Percentiles rank a stretch among this genome's conserved stretches.
These are phyloP conservation scores for Arvicanthis niloticus DNA, from an alignment of 2,113 vertebrate genomes.

Conservation along the genomic window DNA sequence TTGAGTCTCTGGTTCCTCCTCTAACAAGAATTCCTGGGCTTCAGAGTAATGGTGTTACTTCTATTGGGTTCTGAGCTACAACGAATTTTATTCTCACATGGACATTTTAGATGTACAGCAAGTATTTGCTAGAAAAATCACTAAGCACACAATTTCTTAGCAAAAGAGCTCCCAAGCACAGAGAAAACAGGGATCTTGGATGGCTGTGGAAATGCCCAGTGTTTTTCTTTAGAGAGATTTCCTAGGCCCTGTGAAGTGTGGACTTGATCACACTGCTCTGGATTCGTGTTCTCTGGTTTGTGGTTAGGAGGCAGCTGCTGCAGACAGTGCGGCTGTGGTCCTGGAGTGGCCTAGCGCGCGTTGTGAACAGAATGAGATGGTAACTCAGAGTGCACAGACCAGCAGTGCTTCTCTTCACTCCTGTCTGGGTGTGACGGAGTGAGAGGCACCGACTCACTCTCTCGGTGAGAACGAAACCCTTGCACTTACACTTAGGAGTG, in stretches of 20 bases:
- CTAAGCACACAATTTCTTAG: background rate
- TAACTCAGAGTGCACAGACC: background rate
- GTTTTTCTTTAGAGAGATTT: conserved; percentile 35
- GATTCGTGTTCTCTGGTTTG: background rate
- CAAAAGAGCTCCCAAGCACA: background rate
- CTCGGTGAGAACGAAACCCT: conserved; percentile 69
- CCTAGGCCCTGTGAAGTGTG: background rate
- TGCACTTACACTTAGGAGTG: conserved; percentile 60
- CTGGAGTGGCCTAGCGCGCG: background rate
- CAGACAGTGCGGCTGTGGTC: background rate
- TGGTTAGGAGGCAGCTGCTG: background rate
- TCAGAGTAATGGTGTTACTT: background rate
- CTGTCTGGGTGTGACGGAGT: conserved; percentile 42
- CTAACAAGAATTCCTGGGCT: background rate
- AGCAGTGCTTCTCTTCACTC: conserved; percentile 43
- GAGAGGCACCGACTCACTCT: conserved; percentile 57
- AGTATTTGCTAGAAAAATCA: conserved; percentile 31
- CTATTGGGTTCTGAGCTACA: background rate
- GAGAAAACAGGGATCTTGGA: background rate
- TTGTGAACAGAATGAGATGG: background rate
- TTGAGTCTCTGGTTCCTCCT: background rate
- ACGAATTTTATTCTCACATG: conserved; percentile 39
- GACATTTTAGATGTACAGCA: conserved; percentile 7
- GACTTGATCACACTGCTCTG: background rate
- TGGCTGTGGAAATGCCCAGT: background rate